Evolutionary conservation across 2,113 vertebrate genomes (phyloP).

Genomic region (Serinus canaria): DNA sequence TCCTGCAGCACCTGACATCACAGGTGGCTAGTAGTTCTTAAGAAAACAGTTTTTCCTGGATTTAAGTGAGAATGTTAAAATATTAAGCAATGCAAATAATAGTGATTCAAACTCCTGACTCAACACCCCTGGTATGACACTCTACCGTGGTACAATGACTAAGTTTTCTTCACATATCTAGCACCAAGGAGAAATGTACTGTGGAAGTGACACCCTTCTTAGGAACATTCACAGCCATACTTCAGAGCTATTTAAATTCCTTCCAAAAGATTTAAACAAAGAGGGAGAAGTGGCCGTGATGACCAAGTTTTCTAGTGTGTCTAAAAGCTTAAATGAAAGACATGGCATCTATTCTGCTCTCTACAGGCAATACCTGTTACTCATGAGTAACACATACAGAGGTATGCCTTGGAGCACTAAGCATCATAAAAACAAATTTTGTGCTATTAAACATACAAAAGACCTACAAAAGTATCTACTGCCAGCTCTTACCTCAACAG

Average conservation of each 20-base stretch:
- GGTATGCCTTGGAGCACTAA: neutral
- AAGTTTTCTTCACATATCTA: neutral
- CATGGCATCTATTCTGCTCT: neutral
- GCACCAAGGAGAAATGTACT: neutral
- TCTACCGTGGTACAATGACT: neutral
- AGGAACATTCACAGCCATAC: neutral
- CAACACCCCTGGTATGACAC: neutral
- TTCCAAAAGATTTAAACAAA: neutral
- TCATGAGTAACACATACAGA: neutral
- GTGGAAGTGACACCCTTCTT: neutral
- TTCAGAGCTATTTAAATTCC: neutral
- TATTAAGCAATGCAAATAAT: neutral
- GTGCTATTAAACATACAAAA: neutral
- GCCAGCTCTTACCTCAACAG: neutral
- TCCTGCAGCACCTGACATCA: neutral
- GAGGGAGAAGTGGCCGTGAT: neutral
- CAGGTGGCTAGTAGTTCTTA: neutral
- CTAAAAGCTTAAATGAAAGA: neutral
- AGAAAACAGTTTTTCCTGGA: neutral
- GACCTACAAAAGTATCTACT: neutral
- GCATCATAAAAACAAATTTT: neutral
- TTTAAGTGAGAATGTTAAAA: neutral
- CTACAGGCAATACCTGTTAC: neutral
- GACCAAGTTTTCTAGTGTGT: neutral
- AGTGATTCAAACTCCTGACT: neutral